phyloP scores from a whole-genome alignment of 30 jellyfish, hydroid and myxozoan species.

The Calvadosia cruxmelitensis region DNA sequence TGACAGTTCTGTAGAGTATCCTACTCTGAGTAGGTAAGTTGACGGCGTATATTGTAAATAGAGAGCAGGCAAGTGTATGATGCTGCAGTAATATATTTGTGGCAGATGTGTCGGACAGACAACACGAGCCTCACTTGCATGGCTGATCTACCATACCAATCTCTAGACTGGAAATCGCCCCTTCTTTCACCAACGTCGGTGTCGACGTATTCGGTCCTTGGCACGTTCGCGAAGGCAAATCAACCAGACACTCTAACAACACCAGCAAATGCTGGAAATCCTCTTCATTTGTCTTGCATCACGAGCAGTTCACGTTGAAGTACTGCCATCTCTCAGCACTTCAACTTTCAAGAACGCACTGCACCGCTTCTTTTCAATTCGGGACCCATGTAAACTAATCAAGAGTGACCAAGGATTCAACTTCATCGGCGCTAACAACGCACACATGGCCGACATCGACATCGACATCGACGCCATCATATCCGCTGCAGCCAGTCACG shows the following conservation, averaged over 20 bases:
- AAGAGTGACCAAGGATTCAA: not conserved
- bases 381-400: not conserved
- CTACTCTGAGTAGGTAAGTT: no score
- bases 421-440: not conserved
- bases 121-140: no score
- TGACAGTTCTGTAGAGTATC: no score
- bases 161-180: not conserved
- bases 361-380: not conserved
- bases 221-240: not conserved
- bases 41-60: no score
- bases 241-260: no score
- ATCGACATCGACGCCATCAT: not conserved
- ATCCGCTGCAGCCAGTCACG: no score
- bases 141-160: not conserved
- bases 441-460: not conserved
- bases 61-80: no score
- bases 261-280: no score
- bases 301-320: not conserved
- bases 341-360: not conserved
- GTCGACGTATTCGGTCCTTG: not conserved
- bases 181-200: not conserved
- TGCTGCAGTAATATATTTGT: no score
- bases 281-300: not conserved
- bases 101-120: no score
- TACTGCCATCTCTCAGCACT: not conserved